Percentiles rank a stretch among this genome's conserved stretches.
These are phyloP conservation scores for Limnephilus auricula DNA, from an alignment of 2,888 invertebrate genomes.

Conservation along the genomic window DNA sequence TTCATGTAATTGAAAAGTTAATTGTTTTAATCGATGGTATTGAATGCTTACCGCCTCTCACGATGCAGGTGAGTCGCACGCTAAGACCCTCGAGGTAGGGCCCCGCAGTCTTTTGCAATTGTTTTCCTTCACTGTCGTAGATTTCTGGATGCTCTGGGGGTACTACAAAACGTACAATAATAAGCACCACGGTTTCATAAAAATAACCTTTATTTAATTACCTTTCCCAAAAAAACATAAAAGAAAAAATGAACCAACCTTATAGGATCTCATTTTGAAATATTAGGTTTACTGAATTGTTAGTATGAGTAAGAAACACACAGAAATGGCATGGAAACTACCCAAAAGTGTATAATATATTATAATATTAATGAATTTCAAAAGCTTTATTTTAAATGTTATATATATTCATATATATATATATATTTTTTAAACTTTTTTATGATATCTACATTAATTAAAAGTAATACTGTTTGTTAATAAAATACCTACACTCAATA, in stretches of 20 bases:
- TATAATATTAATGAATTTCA: too few species aligned
- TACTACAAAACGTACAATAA: conserved; percentile 73
- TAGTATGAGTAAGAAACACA: neutral
- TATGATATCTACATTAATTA: too few species aligned
- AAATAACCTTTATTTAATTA: neutral
- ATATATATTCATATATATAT: neutral
- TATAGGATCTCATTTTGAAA: too few species aligned
- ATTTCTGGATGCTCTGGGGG: conserved; percentile 85
- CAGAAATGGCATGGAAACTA: neutral
- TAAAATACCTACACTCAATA: too few species aligned
- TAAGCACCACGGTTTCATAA: neutral
- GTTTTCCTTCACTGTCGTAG: conserved; percentile 81
- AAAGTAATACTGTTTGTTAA: neutral
- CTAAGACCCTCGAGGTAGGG: conserved; percentile 85
- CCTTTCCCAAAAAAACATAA: neutral
- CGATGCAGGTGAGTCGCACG: conserved; percentile 84
- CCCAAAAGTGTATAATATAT: neutral
- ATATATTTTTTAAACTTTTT: neutral
- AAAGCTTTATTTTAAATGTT: neutral
- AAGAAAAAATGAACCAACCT: neutral
- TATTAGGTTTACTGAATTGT: too few species aligned
- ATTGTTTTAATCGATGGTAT: neutral
- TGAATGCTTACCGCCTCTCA: conserved; percentile 80
- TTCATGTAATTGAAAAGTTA: neutral
- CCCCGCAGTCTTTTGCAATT: conserved; percentile 80